Percentiles rank a stretch among this genome's conserved stretches.
phyloP scores from a whole-genome alignment of 2,888 invertebrate genomes.

The Metalampra italica region DNA sequence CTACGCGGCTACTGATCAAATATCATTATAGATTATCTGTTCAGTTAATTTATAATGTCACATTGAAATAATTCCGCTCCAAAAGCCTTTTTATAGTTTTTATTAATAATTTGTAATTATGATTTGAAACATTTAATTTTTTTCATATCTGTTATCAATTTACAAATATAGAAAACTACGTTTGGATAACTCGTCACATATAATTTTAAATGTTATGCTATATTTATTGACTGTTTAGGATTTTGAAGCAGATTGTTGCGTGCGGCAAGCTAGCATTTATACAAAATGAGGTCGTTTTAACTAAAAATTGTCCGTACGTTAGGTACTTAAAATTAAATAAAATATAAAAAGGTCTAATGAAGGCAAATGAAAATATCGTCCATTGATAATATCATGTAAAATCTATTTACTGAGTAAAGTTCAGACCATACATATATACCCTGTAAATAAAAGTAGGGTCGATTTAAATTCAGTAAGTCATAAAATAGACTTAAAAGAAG shows the following conservation, averaged over 20 bases:
- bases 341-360: no score
- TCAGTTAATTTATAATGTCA: constrained; percentile 3
- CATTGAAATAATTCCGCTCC: background rate
- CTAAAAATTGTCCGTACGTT: no score
- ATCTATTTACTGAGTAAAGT: no score
- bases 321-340: no score
- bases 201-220: constrained; percentile 11
- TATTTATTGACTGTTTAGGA: constrained; percentile 8
- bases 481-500: no score
- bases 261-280: no score
- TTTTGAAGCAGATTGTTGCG: constrained; percentile 3
- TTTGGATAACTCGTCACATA: constrained; percentile 24
- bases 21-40: constrained; percentile 18
- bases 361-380: no score
- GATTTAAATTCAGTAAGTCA: no score
- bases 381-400: no score
- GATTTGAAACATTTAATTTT: constrained; percentile 1
- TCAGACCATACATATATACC: no score
- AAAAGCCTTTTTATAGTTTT: background rate
- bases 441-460: no score
- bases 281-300: no score
- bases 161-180: constrained; percentile 57
- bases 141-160: constrained; percentile 26
- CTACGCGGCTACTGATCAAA: constrained; percentile 13
- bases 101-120: background rate